Conservation (phyloP, 2,888 invertebrate genomes). For the Tethea ocularis region DNA sequence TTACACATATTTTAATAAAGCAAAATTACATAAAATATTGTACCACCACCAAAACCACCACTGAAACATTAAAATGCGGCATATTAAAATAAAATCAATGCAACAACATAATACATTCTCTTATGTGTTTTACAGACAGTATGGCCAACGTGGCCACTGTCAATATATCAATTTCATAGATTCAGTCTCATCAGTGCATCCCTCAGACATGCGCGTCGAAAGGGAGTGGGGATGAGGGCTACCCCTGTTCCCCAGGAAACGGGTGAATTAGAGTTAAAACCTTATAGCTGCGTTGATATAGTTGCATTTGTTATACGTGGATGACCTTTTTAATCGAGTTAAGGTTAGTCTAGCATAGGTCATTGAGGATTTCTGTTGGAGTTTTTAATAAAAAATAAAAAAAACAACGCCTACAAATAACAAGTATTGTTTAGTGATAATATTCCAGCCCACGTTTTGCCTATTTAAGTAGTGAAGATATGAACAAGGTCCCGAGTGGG, state of each 20-base stretch:
- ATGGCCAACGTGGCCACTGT: background rate
- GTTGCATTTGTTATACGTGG: background rate
- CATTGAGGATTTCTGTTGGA: background rate
- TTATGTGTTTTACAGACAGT: background rate
- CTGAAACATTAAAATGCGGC: too few relatives aligned
- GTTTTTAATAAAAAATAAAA: background rate
- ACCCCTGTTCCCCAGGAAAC: background rate
- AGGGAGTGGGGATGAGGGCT: background rate
- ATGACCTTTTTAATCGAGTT: background rate
- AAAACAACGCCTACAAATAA: background rate
- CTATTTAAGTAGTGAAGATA: slow-evolving; percentile 1
- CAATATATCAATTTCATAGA: background rate
- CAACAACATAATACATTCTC: too few relatives aligned
- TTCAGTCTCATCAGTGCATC: background rate
- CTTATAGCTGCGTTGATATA: background rate
- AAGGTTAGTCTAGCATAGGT: background rate
- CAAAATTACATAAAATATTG: too few relatives aligned
- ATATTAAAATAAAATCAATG: too few relatives aligned
- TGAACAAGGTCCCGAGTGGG: background rate
- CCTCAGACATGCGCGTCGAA: background rate
- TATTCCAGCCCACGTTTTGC: background rate
- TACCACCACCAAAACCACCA: too few relatives aligned
- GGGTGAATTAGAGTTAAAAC: background rate
- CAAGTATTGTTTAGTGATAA: background rate
- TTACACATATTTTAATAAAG: too few relatives aligned